These are phyloP conservation scores for Forbesichthys agassizii DNA, from an alignment of 2,113 vertebrate genomes.

Conservation along the genomic window DNA sequence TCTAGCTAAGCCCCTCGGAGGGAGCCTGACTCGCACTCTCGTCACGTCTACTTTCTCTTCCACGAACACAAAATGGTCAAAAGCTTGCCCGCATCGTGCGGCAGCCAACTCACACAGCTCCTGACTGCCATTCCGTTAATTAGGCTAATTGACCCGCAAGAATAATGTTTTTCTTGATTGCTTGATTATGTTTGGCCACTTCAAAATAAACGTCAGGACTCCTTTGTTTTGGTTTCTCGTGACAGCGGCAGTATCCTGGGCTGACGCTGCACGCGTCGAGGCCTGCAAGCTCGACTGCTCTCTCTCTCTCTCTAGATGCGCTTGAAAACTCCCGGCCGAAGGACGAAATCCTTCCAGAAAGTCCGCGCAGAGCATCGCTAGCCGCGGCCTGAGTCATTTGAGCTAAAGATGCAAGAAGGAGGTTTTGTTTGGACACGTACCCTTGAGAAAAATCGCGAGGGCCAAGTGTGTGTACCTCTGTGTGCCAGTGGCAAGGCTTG, in stretches of 20 bases:
- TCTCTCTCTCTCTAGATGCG: not conserved
- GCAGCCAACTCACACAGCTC: constrained; percentile 31
- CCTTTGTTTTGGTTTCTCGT: constrained; percentile 2
- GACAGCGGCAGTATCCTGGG: not conserved
- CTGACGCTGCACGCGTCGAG: not conserved
- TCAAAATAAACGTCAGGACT: constrained; percentile 58
- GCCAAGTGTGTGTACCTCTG: not conserved
- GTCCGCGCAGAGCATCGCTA: not conserved
- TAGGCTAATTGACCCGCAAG: constrained; percentile 75
- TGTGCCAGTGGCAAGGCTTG: constrained; percentile 19
- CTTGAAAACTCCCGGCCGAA: not conserved
- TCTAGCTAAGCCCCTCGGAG: constrained; percentile 58
- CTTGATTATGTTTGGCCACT: constrained; percentile 62
- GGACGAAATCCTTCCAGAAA: not conserved
- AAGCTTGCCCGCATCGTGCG: constrained; percentile 23
- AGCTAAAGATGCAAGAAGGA: constrained; percentile 36
- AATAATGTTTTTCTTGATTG: constrained; percentile 74
- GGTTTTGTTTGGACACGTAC: constrained; percentile 30
- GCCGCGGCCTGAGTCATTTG: constrained; percentile 29
- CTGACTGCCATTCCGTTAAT: constrained; percentile 61
- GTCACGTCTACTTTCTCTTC: constrained; percentile 9
- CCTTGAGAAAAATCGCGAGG: constrained; percentile 45
- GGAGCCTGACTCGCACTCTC: constrained; percentile 1
- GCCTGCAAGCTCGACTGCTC: not conserved
- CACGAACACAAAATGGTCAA: constrained; percentile 22